A percentile compares a stretch with the other conserved stretches of the same genome.
Evolutionary conservation across 2,113 vertebrate species (phyloP).

Genomic region (Prionailurus viverrinus): DNA sequence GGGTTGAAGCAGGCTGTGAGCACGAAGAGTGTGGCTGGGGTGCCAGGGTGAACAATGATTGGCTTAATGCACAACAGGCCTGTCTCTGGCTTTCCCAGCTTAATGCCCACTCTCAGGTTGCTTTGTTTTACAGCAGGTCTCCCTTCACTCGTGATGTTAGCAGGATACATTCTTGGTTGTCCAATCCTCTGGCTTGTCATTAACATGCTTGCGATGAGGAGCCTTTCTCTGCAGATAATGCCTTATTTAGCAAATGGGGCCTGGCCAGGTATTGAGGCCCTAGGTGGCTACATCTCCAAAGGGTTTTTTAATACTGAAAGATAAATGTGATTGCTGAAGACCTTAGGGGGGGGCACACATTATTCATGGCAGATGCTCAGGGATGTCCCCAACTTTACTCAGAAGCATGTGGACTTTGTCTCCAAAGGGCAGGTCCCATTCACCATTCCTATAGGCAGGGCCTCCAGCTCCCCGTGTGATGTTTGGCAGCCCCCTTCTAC

Average conservation of each 20-base stretch:
- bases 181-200: neutral
- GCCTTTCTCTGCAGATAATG: neutral
- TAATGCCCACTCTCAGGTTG: neutral
- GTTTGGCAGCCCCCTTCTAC: no score
- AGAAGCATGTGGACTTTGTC: neutral
- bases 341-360: neutral
- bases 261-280: neutral
- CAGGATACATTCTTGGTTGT: neutral
- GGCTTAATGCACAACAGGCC: neutral
- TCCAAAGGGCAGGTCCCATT: neutral
- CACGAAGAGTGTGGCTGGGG: neutral
- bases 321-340: neutral
- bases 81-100: neutral
- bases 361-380: neutral
- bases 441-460: neutral
- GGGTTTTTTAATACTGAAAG: neutral
- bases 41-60: neutral
- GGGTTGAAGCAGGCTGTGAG: neutral
- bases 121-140: fast-evolving
- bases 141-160: neutral
- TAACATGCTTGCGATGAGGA: neutral
- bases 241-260: neutral
- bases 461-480: neutral
- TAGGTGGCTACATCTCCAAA: neutral
- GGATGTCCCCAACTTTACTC: neutral